These are phyloP conservation scores for Dromiciops gliroides DNA, from an alignment of 2,113 vertebrate genomes.

Conservation along the genomic window DNA sequence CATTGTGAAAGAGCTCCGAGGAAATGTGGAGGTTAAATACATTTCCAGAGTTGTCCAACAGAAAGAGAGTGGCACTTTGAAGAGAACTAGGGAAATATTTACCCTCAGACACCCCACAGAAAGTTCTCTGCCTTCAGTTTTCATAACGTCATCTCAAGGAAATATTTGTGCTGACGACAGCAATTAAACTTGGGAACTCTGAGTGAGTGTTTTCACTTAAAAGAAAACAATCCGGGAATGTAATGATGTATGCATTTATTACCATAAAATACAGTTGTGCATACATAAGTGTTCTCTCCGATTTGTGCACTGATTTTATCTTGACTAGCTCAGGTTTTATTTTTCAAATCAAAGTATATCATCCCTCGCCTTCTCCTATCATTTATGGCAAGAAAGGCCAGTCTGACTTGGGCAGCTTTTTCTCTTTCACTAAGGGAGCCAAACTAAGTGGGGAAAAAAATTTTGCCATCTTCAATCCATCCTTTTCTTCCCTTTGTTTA, in stretches of 20 bases:
- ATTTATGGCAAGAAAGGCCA: slow-evolving; percentile 78
- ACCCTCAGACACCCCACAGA: slow-evolving; percentile 55
- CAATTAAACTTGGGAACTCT: slow-evolving; percentile 78
- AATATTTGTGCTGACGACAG: slow-evolving; percentile 64
- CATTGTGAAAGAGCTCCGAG: slow-evolving; percentile 82
- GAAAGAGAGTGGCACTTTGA: slow-evolving; percentile 80
- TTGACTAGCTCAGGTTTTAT: slow-evolving; percentile 70
- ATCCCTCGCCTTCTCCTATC: slow-evolving; percentile 62
- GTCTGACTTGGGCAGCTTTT: slow-evolving; percentile 74
- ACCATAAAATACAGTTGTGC: slow-evolving; percentile 60
- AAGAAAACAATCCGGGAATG: slow-evolving; percentile 68
- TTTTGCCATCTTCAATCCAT: slow-evolving; percentile 77
- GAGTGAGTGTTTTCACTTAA: slow-evolving; percentile 49
- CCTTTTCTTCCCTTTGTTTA: slow-evolving; percentile 65
- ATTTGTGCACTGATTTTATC: slow-evolving; percentile 60
- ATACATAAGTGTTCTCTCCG: slow-evolving; percentile 53
- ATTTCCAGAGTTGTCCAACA: slow-evolving; percentile 79
- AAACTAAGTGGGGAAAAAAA: slow-evolving; percentile 67
- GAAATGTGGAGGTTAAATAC: slow-evolving; percentile 69
- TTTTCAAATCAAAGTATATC: slow-evolving; percentile 61
- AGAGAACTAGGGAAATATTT: slow-evolving; percentile 65
- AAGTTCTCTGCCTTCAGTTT: slow-evolving; percentile 75
- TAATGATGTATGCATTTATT: slow-evolving; percentile 65
- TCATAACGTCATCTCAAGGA: slow-evolving; percentile 52
- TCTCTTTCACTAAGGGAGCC: slow-evolving; percentile 76